Conservation (phyloP, 2,888 invertebrate species). For the Eubasilissa splendida region DNA sequence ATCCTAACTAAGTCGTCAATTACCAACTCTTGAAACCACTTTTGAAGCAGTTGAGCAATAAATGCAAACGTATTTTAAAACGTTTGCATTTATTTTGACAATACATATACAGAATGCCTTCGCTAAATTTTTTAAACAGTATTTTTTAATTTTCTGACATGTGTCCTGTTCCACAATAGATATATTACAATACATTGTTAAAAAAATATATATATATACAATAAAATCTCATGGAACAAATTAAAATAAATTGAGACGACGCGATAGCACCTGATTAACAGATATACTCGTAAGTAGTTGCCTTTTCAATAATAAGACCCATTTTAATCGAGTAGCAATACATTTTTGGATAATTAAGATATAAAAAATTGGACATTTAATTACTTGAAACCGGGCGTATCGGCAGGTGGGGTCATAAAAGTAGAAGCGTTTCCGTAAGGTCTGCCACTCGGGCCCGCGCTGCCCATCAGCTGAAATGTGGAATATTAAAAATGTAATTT, state of each 20-base stretch:
- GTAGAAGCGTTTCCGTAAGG: constrained; percentile 17
- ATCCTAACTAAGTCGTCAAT: too few species aligned
- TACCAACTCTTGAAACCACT: too few species aligned
- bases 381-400: constrained; percentile 40
- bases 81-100: too few species aligned
- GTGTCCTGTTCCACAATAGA: too few species aligned
- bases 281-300: too few species aligned
- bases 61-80: too few species aligned
- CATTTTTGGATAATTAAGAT: neutral
- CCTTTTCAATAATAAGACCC: neutral
- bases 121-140: too few species aligned
- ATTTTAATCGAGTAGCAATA: neutral
- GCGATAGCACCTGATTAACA: too few species aligned
- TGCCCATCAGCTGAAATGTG: neutral
- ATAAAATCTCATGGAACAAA: neutral
- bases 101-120: too few species aligned
- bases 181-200: neutral
- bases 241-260: neutral
- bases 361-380: neutral
- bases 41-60: too few species aligned
- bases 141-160: too few species aligned
- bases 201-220: neutral
- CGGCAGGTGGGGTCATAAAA: constrained; percentile 44
- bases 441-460: neutral
- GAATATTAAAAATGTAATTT: neutral